A percentile compares a stretch with the other conserved stretches of the same genome.
These are phyloP conservation scores for Glaucomys volans DNA, from an alignment of 2,113 vertebrate genomes.

Conservation along the genomic window DNA sequence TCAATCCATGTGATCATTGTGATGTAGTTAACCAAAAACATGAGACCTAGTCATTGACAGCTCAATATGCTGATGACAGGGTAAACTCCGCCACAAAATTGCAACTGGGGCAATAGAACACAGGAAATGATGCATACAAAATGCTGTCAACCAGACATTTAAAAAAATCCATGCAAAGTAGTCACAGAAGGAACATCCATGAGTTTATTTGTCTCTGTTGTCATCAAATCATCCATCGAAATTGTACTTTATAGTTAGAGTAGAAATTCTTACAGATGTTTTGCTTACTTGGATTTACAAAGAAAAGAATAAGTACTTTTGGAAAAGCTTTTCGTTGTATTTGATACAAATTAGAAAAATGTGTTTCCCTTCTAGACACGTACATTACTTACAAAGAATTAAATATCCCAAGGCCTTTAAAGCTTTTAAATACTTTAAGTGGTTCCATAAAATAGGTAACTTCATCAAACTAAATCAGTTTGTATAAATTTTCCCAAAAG, in stretches of 20 bases:
- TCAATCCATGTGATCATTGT: conserved; percentile 28
- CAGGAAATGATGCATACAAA: neutral
- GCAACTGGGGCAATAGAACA: neutral
- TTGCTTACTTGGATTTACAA: neutral
- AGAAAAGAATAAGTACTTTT: neutral
- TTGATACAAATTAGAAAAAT: neutral
- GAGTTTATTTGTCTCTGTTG: neutral
- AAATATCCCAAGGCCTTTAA: neutral
- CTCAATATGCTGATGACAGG: conserved; percentile 41
- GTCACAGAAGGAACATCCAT: neutral
- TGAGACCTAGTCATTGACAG: neutral
- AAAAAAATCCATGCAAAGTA: neutral
- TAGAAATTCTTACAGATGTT: neutral
- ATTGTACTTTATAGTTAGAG: neutral
- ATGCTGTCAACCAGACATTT: neutral
- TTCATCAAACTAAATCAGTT: neutral
- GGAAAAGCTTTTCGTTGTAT: neutral
- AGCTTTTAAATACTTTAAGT: neutral
- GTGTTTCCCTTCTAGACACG: neutral
- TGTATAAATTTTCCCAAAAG: neutral
- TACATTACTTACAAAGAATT: neutral
- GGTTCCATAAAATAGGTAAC: neutral
- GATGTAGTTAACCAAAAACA: conserved; percentile 50
- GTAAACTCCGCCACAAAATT: neutral
- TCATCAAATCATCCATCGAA: neutral